A percentile compares a stretch with the other conserved stretches of the same genome.
phyloP scores from a whole-genome alignment of 2,888 invertebrate species.

The Meiosimyza decipiens region DNA sequence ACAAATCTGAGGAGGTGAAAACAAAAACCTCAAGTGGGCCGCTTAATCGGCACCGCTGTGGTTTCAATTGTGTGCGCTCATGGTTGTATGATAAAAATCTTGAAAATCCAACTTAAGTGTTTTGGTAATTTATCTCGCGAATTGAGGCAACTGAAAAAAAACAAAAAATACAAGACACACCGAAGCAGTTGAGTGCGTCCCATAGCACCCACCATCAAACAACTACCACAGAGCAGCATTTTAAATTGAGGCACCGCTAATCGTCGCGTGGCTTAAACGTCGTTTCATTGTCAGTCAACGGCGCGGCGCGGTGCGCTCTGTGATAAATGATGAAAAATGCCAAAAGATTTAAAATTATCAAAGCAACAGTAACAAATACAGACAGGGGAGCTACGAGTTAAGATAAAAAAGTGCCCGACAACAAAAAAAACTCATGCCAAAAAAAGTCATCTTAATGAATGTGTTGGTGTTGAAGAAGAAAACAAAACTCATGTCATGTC shows the following conservation, averaged over 20 bases:
- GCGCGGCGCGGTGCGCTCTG: conserved; percentile 41
- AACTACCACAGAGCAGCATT: conserved; percentile 20
- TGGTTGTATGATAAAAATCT: conserved; percentile 59
- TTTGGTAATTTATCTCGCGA: conserved; percentile 62
- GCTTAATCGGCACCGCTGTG: conserved; percentile 58
- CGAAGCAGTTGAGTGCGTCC: neutral
- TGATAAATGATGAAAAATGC: conserved; percentile 67
- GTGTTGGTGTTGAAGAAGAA: neutral
- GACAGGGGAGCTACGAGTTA: neutral
- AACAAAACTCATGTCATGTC: conserved; percentile 11
- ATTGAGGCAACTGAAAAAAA: conserved; percentile 31
- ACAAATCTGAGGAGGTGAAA: conserved; percentile 38
- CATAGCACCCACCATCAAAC: conserved; percentile 31
- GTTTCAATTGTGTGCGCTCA: too few relatives aligned
- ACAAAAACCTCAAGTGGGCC: conserved; percentile 42
- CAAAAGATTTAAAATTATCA: conserved; percentile 65
- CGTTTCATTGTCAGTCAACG: conserved; percentile 60
- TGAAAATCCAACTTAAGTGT: conserved; percentile 66
- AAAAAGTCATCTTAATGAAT: neutral
- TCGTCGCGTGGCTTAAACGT: conserved; percentile 42
- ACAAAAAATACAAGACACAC: conserved; percentile 12
- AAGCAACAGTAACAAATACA: conserved; percentile 42
- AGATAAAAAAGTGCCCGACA: neutral
- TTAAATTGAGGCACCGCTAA: conserved; percentile 26
- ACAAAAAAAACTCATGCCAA: neutral